Percentiles rank a stretch among this genome's conserved stretches.
Conservation (phyloP, 1,140 invertebrate genomes). For the Lepidurus arcticus region DNA sequence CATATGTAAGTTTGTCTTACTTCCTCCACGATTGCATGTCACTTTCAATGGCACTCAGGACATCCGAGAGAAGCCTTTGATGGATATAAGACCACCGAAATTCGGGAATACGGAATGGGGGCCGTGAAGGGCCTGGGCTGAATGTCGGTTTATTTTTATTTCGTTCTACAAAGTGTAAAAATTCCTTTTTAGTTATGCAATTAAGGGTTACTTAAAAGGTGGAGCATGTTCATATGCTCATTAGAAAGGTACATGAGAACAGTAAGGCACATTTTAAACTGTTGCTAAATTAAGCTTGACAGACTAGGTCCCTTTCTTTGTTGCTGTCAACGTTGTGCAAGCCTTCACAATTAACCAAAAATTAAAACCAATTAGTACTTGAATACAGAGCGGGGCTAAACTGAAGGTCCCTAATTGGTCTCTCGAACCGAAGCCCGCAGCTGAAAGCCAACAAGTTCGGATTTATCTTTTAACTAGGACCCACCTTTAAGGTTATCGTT, state of each 20-base stretch:
- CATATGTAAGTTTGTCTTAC: too few species aligned
- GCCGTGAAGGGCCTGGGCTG: conserved; percentile 87
- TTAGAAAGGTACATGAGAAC: too few species aligned
- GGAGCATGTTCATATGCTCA: too few species aligned
- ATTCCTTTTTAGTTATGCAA: not conserved
- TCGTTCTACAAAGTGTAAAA: not conserved
- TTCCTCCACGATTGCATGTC: conserved; percentile 90
- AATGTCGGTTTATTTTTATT: conserved; percentile 65
- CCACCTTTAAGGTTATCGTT: too few species aligned
- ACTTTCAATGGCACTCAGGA: conserved; percentile 93
- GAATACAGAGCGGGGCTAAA: not conserved
- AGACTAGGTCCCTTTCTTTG: not conserved
- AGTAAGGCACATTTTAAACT: not conserved
- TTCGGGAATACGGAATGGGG: conserved; percentile 97
- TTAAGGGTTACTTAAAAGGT: not conserved
- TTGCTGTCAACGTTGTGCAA: not conserved
- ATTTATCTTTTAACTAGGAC: too few species aligned
- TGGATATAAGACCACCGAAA: conserved; percentile 99
- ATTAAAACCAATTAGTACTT: not conserved
- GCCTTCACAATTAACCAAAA: not conserved
- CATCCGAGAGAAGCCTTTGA: conserved; percentile 90
- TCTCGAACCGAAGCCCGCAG: not conserved
- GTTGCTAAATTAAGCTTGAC: not conserved
- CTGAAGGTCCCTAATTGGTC: not conserved
- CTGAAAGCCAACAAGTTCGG: not conserved